Conservation (phyloP, 2,113 vertebrate species). For the Odontophorus gujanensis region DNA sequence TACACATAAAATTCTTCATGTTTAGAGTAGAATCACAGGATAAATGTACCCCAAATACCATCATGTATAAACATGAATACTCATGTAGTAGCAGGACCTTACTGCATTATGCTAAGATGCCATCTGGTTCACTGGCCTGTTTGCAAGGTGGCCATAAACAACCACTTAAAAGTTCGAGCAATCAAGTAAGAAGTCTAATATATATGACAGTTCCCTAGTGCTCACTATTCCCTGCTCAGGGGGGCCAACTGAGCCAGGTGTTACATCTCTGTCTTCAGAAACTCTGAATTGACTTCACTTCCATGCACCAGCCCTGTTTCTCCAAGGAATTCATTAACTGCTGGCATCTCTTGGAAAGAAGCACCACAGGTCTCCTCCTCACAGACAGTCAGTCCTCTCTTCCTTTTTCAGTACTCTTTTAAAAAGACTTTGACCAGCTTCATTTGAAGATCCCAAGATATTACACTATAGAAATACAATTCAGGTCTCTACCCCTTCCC, state of each 20-base stretch:
- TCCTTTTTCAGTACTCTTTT: neutral
- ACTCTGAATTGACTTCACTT: neutral
- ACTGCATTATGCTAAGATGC: neutral
- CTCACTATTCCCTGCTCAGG: neutral
- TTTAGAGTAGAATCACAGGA: neutral
- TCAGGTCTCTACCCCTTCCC: neutral
- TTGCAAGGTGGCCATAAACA: neutral
- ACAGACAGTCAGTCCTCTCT: rapidly evolving
- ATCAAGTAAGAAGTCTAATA: neutral
- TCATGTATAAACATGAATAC: neutral
- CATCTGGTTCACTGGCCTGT: neutral
- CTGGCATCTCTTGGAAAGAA: neutral
- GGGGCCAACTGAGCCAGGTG: neutral
- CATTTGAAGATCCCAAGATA: neutral
- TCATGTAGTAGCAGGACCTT: neutral
- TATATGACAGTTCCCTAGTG: rapidly evolving
- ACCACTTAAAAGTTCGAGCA: neutral
- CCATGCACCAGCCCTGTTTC: neutral
- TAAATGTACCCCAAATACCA: neutral
- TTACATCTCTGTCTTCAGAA: neutral
- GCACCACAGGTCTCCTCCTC: neutral
- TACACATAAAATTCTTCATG: neutral
- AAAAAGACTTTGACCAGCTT: neutral
- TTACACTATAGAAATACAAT: neutral
- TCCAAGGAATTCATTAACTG: neutral